phyloP scores from a whole-genome alignment of 2,797 vertebrate species.

The Dromococcyx pavoninus region DNA sequence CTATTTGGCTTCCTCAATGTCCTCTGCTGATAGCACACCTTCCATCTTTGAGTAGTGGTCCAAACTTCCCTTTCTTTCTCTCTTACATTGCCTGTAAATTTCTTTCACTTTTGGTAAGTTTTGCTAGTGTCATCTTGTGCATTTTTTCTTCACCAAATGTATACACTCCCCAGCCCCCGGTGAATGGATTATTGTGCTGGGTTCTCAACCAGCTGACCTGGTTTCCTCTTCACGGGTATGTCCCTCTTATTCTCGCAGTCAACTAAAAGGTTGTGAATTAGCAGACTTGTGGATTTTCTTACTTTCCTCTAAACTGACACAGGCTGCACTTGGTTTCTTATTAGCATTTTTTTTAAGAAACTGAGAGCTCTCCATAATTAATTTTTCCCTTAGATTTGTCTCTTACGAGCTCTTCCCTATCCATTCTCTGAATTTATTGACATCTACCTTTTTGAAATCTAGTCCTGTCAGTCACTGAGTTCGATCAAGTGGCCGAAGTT shows the following conservation, averaged over 20 bases:
- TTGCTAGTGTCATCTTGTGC: not conserved
- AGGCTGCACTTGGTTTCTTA: not conserved
- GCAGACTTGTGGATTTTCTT: not conserved
- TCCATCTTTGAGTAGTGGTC: not conserved
- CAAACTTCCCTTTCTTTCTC: not conserved
- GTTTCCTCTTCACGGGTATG: not conserved
- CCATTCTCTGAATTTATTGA: not conserved
- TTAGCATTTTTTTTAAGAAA: not conserved
- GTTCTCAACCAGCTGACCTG: not conserved
- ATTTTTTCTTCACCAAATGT: not conserved
- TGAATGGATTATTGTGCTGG: not conserved
- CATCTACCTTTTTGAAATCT: not conserved
- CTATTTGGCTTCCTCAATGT: not conserved
- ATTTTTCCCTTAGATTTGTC: not conserved
- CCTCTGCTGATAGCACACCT: not conserved
- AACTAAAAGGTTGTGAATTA: not conserved
- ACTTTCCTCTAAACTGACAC: not conserved
- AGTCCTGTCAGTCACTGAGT: not conserved
- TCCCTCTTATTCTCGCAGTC: not conserved
- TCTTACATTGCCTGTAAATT: not conserved
- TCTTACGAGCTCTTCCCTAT: not conserved
- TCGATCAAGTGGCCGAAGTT: not conserved
- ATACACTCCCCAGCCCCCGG: fast-evolving
- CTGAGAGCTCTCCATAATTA: not conserved
- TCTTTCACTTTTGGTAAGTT: not conserved